phyloP scores from a whole-genome alignment of 2,797 vertebrate species.

The Clarias laeviceps region DNA sequence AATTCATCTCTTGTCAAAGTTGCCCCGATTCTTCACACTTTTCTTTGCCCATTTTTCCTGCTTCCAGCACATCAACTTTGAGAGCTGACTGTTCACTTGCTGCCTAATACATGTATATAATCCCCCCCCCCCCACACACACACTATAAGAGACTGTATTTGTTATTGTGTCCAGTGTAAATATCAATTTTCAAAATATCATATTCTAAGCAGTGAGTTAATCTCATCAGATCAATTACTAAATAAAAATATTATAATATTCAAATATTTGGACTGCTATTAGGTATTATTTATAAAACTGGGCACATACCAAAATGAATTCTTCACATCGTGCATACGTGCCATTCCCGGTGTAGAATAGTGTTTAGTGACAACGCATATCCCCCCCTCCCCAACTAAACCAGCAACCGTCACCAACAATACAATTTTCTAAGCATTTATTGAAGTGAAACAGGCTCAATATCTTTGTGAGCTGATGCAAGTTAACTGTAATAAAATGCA shows the following conservation, averaged over 20 bases:
- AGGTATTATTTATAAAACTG: not conserved
- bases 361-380: not conserved
- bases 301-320: not conserved
- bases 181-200: no score
- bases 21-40: no score
- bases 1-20: no score
- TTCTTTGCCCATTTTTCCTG: no score
- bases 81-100: no score
- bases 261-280: not conserved
- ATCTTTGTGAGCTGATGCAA: not conserved
- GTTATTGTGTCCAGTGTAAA: no score
- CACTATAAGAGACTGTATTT: no score
- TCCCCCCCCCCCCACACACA: no score
- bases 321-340: not conserved
- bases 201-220: not conserved
- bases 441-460: not conserved
- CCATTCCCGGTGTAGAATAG: not conserved
- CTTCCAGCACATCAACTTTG: no score
- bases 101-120: no score
- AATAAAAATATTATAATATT: not conserved
- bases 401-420: no score
- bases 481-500: not conserved
- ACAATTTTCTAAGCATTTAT: not conserved
- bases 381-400: not conserved
- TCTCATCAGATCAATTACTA: not conserved